Evolutionary conservation across 2,888 invertebrate genomes (phyloP), one percentile per base, ranked within the genome.

Genomic region (Pseudeuparius sepicola): DNA sequence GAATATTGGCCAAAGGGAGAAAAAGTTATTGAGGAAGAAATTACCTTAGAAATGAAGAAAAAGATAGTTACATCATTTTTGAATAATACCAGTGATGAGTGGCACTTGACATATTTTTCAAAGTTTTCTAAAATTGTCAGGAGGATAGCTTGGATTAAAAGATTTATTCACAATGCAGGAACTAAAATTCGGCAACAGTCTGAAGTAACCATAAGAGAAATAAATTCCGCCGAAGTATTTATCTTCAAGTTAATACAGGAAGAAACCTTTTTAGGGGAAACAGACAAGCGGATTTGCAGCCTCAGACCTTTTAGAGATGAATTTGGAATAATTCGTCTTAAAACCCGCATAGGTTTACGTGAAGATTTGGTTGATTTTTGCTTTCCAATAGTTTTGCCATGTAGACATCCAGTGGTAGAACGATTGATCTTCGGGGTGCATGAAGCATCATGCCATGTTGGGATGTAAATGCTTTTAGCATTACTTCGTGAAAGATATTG

Each of bases 401-500:
- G 25, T 9, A 42, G 36, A 14, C 41, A 42, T 26, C 31, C 30
- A 9, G 15, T 43, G 10, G 39, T 43, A 7, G 15, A 16, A 15
- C 14, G 14, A 9, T 30, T 44, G 11, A 34, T 46, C 12, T 28
- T 37, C 11, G 34, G 41, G 9, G 12, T 12, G 9, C 46, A 46
- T 29, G 30, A 18, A 7, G 37, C 34, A 23, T 25, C 31, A 3
- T 41, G 38, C 14, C 46, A 46, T 31, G 34, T 46, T n/a, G 42
- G 43, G 10, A 38, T 37, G 14, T 45, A 49, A 30, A 45, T 43
- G 4, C 32, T 48, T 4, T 24, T 43, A 28, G 41, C 34, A 30
- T 32, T 45, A 20, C 24, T 50, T 30, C 34, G 47, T 4, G 46
- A 51, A 34, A 44, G 37, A 23, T 49, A 37, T 35, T 50, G 45